Percentiles rank a stretch among this genome's conserved stretches.
Conservation (phyloP, 2,888 invertebrate genomes). For the Mantis religiosa region DNA sequence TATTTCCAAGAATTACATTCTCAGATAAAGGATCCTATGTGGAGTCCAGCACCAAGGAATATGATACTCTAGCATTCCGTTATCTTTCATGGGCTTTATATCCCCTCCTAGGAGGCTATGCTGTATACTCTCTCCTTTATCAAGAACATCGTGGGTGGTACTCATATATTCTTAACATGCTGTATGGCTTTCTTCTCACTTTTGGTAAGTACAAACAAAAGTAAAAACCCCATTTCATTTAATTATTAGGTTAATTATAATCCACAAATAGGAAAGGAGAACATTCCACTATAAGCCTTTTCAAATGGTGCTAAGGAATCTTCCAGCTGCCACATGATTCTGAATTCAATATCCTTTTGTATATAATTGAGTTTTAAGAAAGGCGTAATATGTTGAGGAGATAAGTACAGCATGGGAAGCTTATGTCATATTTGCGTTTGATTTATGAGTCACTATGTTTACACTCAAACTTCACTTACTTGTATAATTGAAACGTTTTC, state of each 20-base stretch:
- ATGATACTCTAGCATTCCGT: slow-evolving; percentile 92
- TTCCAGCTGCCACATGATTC: too few species aligned
- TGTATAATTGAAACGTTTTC: too few species aligned
- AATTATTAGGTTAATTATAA: background rate
- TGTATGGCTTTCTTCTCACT: slow-evolving; percentile 95
- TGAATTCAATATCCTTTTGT: too few species aligned
- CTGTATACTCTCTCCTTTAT: slow-evolving; percentile 90
- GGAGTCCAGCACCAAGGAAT: slow-evolving; percentile 86
- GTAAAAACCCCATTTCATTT: background rate
- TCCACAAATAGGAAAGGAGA: background rate
- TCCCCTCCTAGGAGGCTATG: slow-evolving; percentile 89
- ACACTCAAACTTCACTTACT: too few species aligned
- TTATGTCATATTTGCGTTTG: too few species aligned
- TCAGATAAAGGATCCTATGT: slow-evolving; percentile 96
- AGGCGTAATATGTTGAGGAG: too few species aligned
- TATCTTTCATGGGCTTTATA: slow-evolving; percentile 96
- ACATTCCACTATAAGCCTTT: too few species aligned
- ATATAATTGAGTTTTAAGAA: too few species aligned
- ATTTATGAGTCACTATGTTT: too few species aligned
- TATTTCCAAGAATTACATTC: slow-evolving; percentile 75
- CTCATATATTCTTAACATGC: slow-evolving; percentile 92
- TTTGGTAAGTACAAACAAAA: slow-evolving; percentile 54
- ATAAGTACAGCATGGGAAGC: too few species aligned
- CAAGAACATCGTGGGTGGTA: slow-evolving; percentile 99
- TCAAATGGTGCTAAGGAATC: too few species aligned